A percentile compares a stretch with the other conserved stretches of the same genome.
phyloP scores from a whole-genome alignment of 2,888 invertebrate species.

The Leistus spinibarbis region DNA sequence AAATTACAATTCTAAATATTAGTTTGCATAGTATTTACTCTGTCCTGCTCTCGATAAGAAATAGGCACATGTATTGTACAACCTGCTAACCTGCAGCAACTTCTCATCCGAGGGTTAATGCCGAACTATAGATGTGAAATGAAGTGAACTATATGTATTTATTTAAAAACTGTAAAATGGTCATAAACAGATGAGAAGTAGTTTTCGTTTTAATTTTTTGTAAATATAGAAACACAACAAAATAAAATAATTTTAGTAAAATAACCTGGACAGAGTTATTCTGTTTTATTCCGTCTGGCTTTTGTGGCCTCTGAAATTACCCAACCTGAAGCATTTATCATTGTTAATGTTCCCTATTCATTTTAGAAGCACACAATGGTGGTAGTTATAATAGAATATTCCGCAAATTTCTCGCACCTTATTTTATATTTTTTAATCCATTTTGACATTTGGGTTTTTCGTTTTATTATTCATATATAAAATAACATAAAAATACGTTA shows the following conservation, averaged over 20 bases:
- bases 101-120: too few species aligned
- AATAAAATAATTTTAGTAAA: constrained; percentile 31
- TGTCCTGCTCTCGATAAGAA: too few species aligned
- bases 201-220: not conserved
- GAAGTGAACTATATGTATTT: too few species aligned
- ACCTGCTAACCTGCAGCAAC: too few species aligned
- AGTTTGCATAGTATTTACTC: too few species aligned
- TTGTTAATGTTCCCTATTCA: constrained; percentile 37
- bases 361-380: constrained; percentile 33
- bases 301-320: constrained; percentile 28
- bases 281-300: constrained; percentile 27
- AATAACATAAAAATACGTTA: not conserved
- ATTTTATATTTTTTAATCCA: constrained; percentile 14
- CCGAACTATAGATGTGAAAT: too few species aligned
- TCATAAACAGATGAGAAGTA: not conserved
- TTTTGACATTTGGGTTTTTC: not conserved
- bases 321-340: constrained; percentile 33
- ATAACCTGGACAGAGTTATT: constrained; percentile 37
- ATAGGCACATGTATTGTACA: too few species aligned
- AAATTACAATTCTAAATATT: too few species aligned
- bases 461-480: not conserved
- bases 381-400: constrained; percentile 36
- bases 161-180: not conserved
- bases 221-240: not conserved
- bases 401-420: constrained; percentile 8